phyloP scores from a whole-genome alignment of 2,113 vertebrate species.

The Pristiophorus japonicus region DNA sequence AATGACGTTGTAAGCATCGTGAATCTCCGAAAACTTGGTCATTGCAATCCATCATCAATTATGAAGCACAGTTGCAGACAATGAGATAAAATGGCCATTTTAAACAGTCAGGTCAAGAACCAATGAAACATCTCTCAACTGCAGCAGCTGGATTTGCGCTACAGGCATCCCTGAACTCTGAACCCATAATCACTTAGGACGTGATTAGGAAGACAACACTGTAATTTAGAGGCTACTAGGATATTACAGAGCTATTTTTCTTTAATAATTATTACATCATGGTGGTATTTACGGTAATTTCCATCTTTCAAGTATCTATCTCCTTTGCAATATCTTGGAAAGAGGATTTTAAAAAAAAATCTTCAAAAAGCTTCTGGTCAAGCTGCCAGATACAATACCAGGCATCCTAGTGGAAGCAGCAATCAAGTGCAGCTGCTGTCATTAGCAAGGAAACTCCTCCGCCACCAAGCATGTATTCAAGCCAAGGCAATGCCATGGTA shows the following conservation, averaged over 20 bases:
- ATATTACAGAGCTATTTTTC: background rate
- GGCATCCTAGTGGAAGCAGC: background rate
- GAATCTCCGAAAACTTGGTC: background rate
- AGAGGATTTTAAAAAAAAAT: background rate
- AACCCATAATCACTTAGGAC: background rate
- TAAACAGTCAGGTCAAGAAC: background rate
- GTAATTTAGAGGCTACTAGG: background rate
- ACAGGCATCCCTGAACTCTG: background rate
- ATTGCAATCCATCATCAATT: background rate
- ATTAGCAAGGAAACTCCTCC: background rate
- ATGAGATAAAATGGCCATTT: background rate
- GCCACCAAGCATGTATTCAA: background rate
- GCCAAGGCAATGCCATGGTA: background rate
- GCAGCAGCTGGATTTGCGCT: background rate
- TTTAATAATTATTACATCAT: background rate
- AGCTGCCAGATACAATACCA: background rate
- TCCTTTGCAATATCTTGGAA: background rate
- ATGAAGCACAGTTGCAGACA: background rate
- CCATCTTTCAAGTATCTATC: background rate
- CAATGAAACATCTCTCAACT: background rate
- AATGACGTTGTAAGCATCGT: background rate
- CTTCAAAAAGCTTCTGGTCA: background rate
- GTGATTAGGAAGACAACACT: background rate
- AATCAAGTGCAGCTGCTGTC: background rate
- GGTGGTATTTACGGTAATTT: background rate